Evolutionary conservation across 2,888 invertebrate genomes (phyloP), one percentile per base, ranked within the genome.

Genomic region (Myopa testacea): DNA sequence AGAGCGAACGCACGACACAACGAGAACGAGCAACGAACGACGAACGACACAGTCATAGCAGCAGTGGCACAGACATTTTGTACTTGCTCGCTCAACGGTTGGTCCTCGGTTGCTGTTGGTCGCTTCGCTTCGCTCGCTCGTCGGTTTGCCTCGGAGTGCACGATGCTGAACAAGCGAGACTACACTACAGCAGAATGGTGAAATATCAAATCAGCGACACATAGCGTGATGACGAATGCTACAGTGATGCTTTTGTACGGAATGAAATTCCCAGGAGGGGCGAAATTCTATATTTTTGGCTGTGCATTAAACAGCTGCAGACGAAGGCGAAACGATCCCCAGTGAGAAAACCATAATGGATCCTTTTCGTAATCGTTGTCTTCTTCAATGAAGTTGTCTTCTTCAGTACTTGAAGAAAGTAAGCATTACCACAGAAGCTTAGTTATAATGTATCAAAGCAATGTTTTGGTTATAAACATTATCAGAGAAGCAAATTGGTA

Each of bases 11-110:
- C 81, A 82, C 83, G 82, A 82, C 81, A 82, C 82, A 82, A 75
- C 75, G 69, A 75, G 82, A 82, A 82, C 81, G 82, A 81, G 82
- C 83, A 83, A 83, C 83, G 83, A 84, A 83, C 83, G 83, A 83
- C 83, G 81, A 83, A 81, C 82, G 82, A 83, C 82, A 83, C 82
- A 83, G 82, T 82, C 82, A 81, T 81, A 81, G 81, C 81, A 76
- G 82, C 82, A 83, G 81, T 81, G 83, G 82, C 78, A 80, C 79
- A 81, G 83, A 83, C 83, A 84, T 84, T 84, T 84, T 84, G 84
- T 83, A 83, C 84, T 82, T 80, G 79, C 80, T 62, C 37, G 73
- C 60, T 58, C 77, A 68, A 75, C 78, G 68, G 70, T 55, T 40
- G 34, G 68, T 38, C 38, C n/a, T 68, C 52, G 50, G 67, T 68